These are phyloP conservation scores for Falco novaeseelandiae DNA, from an alignment of 2,797 vertebrate species.

Conservation along the genomic window DNA sequence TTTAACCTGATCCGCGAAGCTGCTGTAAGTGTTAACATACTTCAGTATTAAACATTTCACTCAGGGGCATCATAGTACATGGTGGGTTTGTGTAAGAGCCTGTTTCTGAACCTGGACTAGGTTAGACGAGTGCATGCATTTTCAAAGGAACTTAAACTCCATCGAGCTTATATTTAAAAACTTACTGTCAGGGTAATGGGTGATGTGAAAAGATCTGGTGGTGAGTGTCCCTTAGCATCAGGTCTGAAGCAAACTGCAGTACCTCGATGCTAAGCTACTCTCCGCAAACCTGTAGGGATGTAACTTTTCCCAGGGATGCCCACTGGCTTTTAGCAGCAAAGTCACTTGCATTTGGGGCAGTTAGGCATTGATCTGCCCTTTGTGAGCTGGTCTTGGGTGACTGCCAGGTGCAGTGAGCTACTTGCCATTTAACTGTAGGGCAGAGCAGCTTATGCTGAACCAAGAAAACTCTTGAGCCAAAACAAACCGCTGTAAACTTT, in stretches of 20 bases:
- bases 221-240: background rate
- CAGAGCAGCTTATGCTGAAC: background rate
- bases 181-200: fast-evolving
- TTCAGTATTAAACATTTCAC: background rate
- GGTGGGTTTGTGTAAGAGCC: background rate
- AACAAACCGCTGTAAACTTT: background rate
- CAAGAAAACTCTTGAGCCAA: background rate
- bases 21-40: background rate
- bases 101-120: background rate
- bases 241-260: background rate
- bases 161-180: background rate
- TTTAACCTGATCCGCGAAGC: background rate
- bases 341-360: fast-evolving
- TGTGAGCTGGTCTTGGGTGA: background rate
- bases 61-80: background rate
- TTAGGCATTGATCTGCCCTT: background rate
- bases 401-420: background rate
- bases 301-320: background rate
- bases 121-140: background rate
- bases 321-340: background rate
- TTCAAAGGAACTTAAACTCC: background rate
- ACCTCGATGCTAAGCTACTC: fast-evolving
- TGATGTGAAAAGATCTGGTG: background rate
- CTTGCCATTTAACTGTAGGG: background rate
- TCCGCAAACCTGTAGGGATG: background rate